phyloP scores from a whole-genome alignment of 2,113 vertebrate genomes.

The Morone chrysops region DNA sequence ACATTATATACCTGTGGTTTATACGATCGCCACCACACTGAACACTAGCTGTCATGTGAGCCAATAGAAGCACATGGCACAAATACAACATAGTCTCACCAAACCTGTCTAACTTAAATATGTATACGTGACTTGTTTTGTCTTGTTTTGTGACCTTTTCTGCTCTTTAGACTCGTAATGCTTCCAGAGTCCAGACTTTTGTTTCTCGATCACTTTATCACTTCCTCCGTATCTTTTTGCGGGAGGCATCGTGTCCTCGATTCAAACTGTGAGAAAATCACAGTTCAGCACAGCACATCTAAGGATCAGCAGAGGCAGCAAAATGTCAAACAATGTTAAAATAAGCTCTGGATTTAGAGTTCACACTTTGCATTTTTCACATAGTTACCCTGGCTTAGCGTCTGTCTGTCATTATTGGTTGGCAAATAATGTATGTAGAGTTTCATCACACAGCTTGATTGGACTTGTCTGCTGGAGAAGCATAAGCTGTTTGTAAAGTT shows the following conservation, averaged over 20 bases:
- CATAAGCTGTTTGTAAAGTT: neutral
- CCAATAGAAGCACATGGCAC: neutral
- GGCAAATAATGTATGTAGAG: neutral
- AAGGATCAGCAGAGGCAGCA: neutral
- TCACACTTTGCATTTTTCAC: constrained; percentile 1
- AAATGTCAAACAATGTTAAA: constrained; percentile 6
- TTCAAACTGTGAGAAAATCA: constrained; percentile 26
- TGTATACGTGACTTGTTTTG: neutral
- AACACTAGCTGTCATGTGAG: neutral
- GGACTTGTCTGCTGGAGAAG: constrained; percentile 35
- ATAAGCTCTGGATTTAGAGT: neutral
- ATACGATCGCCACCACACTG: neutral
- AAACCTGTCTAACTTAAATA: neutral
- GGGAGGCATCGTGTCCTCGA: neutral
- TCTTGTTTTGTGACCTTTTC: neutral
- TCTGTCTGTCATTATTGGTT: neutral
- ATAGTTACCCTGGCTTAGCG: neutral
- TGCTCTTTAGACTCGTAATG: neutral
- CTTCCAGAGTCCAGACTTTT: neutral
- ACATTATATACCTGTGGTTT: constrained; percentile 12
- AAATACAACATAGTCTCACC: neutral
- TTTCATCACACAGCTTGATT: constrained; percentile 43
- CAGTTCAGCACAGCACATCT: neutral
- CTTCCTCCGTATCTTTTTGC: neutral
- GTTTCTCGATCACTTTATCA: constrained; percentile 12